Percentiles rank a stretch among this genome's conserved stretches.
These are phyloP conservation scores for Rhinogobio ventralis DNA, from an alignment of 2,797 vertebrate species.

Conservation along the genomic window DNA sequence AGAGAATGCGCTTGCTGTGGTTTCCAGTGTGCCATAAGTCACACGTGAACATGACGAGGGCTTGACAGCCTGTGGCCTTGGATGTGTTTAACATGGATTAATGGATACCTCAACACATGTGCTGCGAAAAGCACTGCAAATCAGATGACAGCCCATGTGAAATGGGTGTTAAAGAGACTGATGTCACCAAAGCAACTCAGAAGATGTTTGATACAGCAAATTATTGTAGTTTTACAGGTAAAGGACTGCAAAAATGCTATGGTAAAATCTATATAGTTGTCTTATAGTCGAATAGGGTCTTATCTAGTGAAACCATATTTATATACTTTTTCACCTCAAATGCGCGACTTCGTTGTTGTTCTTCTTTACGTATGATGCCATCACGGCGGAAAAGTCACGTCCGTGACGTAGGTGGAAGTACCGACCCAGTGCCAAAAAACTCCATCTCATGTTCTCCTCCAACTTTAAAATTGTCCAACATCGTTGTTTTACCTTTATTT, in stretches of 20 bases:
- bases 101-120: slow-evolving; percentile 52
- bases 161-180: slow-evolving; percentile 15
- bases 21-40: slow-evolving; percentile 57
- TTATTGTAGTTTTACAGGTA: not conserved
- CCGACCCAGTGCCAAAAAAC: too few species aligned
- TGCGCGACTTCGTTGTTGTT: too few species aligned
- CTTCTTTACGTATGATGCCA: too few species aligned
- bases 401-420: too few species aligned
- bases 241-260: not conserved
- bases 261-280: not conserved
- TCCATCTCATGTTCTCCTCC: too few species aligned
- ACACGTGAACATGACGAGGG: slow-evolving; percentile 44
- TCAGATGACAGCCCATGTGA: not conserved
- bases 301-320: too few species aligned
- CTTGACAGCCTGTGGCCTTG: slow-evolving; percentile 50
- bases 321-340: too few species aligned
- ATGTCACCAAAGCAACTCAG: not conserved
- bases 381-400: too few species aligned
- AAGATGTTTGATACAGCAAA: slow-evolving; percentile 6
- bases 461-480: too few species aligned
- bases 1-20: slow-evolving; percentile 49
- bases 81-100: slow-evolving; percentile 61
- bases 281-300: not conserved
- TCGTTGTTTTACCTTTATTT: too few species aligned
- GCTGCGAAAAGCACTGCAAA: slow-evolving; percentile 17